Conservation (phyloP, 1,140 invertebrate genomes). For the Diploscapter pachys region DNA sequence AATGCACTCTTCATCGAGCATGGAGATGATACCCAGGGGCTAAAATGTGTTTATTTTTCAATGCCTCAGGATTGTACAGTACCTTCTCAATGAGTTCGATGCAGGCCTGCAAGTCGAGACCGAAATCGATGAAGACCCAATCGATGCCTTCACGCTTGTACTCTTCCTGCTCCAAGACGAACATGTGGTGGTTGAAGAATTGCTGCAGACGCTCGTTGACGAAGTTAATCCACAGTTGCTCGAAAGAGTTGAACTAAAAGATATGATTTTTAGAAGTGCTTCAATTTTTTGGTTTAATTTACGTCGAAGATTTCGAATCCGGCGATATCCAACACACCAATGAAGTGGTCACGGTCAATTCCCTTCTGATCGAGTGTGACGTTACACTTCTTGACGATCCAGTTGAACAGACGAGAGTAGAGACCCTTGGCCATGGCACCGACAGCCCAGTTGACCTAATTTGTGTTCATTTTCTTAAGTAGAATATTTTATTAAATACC, state of each 20-base stretch:
- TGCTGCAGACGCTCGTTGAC: slow-evolving; percentile 91
- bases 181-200: slow-evolving; percentile 99
- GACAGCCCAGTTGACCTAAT: slow-evolving; percentile 58
- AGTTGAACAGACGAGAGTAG: slow-evolving; percentile 57
- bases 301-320: slow-evolving; percentile 99
- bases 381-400: slow-evolving; percentile 59
- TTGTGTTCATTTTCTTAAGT: background rate
- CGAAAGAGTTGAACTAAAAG: slow-evolving; percentile 93
- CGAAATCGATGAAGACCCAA: slow-evolving; percentile 99
- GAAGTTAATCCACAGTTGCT: slow-evolving; percentile 99
- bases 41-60: slow-evolving; percentile 60
- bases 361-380: slow-evolving; percentile 54
- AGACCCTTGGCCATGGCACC: slow-evolving; percentile 55
- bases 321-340: slow-evolving; percentile 98
- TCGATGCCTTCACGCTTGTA: slow-evolving; percentile 95
- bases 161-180: slow-evolving; percentile 99
- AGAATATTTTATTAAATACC: slow-evolving; percentile 26
- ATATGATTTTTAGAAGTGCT: background rate
- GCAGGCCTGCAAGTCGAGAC: slow-evolving; percentile 94
- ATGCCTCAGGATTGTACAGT: background rate
- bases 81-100: slow-evolving; percentile 99
- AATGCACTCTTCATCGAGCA: slow-evolving; percentile 99
- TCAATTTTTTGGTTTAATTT: slow-evolving; percentile 3
- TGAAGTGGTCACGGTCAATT: slow-evolving; percentile 59
- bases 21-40: slow-evolving; percentile 99